Evolutionary conservation across 2,113 vertebrate species (phyloP).

Genomic region (Brienomyrus brachyistius): DNA sequence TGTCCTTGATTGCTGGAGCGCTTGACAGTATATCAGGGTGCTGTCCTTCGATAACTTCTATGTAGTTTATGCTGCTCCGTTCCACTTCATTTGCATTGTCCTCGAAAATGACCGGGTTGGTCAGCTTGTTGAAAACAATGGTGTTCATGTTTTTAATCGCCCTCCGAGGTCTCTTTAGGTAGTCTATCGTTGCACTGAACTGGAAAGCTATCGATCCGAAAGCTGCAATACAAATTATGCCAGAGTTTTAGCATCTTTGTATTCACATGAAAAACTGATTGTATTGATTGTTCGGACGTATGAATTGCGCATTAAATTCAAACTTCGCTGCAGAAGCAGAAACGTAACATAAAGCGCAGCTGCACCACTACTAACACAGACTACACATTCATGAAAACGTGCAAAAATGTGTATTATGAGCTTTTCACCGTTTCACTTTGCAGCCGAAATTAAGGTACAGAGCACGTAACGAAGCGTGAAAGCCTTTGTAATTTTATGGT

Average conservation of each 20-base stretch:
- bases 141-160: conserved; percentile 61
- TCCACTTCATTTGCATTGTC: conserved; percentile 55
- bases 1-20: conserved; percentile 63
- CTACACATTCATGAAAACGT: not conserved
- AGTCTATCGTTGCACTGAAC: not conserved
- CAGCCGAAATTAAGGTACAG: not conserved
- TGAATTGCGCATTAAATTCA: not conserved
- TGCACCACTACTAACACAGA: not conserved
- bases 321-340: not conserved
- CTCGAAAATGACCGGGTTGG: conserved; percentile 66
- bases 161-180: not conserved
- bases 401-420: not conserved
- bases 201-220: not conserved
- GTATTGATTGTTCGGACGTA: not conserved
- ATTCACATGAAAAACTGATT: not conserved
- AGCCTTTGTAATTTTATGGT: not conserved
- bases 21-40: conserved; percentile 58
- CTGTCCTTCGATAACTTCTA: conserved; percentile 56
- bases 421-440: not conserved
- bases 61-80: conserved; percentile 57
- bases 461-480: not conserved
- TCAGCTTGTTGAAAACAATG: conserved; percentile 71
- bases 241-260: not conserved
- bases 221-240: not conserved
- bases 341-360: not conserved